Conservation (phyloP, 2,113 vertebrate genomes). For the Diglossa brunneiventris region DNA sequence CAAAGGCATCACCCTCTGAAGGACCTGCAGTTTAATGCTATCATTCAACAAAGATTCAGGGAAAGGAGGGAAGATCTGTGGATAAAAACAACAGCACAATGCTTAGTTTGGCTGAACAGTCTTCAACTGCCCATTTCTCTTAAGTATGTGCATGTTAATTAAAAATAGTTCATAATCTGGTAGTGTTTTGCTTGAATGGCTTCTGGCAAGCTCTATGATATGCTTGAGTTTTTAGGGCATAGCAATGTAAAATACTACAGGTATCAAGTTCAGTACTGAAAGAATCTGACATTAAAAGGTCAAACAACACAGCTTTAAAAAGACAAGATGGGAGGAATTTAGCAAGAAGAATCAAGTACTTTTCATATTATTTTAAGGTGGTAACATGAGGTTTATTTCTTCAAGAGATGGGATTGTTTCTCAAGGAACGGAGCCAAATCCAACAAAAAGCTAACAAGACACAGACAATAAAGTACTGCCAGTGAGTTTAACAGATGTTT, state of each 20-base stretch:
- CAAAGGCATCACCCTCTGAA: background rate
- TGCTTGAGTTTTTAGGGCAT: background rate
- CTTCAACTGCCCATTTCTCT: background rate
- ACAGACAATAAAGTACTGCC: constrained; percentile 42
- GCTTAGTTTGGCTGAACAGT: constrained; percentile 29
- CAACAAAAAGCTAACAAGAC: constrained; percentile 56
- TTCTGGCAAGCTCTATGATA: background rate
- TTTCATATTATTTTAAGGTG: constrained; percentile 55
- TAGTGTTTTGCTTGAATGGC: background rate
- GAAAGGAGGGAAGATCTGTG: background rate
- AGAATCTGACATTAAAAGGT: background rate
- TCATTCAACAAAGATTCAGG: background rate
- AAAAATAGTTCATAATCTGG: constrained; percentile 7
- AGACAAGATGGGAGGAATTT: background rate
- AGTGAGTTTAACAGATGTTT: background rate
- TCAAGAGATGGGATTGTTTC: constrained; percentile 46
- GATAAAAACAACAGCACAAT: background rate
- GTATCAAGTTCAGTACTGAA: background rate
- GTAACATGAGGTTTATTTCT: constrained; percentile 57
- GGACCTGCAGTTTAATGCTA: background rate
- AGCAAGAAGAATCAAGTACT: constrained; percentile 25
- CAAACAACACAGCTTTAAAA: constrained; percentile 9
- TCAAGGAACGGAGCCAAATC: constrained; percentile 55
- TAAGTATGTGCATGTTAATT: background rate
- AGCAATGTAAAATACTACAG: background rate